phyloP scores from a whole-genome alignment of 1,140 invertebrate species.

The Phenacoccus solenopsis region DNA sequence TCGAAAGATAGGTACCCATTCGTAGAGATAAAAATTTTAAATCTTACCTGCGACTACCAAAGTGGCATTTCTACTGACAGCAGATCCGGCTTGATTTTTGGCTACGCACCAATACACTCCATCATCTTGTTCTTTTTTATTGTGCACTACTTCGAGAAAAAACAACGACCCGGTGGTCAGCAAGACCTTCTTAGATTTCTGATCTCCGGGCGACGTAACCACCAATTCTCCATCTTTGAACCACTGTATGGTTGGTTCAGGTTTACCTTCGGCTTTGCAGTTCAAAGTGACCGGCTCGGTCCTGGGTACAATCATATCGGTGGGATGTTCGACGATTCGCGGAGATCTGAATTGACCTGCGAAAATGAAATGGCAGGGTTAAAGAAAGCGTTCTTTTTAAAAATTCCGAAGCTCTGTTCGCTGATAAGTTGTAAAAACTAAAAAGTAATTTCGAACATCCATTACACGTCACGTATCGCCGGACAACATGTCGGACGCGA shows the following conservation, averaged over 20 bases:
- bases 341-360: conserved; percentile 29
- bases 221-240: conserved; percentile 65
- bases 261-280: conserved; percentile 82
- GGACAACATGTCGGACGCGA: not conserved
- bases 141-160: conserved; percentile 55
- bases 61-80: conserved; percentile 57
- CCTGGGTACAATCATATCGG: conserved; percentile 49
- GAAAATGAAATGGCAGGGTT: conserved; percentile 20
- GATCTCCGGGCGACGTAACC: conserved; percentile 38
- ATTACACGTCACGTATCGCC: not conserved
- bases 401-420: no score
- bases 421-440: no score
- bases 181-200: conserved; percentile 26
- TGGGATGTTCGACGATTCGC: conserved; percentile 29
- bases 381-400: no score
- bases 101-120: conserved; percentile 81
- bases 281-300: conserved; percentile 82
- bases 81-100: conserved; percentile 65
- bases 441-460: no score
- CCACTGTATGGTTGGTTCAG: conserved; percentile 84
- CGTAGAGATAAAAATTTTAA: not conserved
- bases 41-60: conserved; percentile 65
- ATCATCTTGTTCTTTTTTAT: conserved; percentile 68
- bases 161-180: conserved; percentile 28
- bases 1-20: no score